phyloP scores from a whole-genome alignment of 2,797 vertebrate species.

The Cryptoprocta ferox region DNA sequence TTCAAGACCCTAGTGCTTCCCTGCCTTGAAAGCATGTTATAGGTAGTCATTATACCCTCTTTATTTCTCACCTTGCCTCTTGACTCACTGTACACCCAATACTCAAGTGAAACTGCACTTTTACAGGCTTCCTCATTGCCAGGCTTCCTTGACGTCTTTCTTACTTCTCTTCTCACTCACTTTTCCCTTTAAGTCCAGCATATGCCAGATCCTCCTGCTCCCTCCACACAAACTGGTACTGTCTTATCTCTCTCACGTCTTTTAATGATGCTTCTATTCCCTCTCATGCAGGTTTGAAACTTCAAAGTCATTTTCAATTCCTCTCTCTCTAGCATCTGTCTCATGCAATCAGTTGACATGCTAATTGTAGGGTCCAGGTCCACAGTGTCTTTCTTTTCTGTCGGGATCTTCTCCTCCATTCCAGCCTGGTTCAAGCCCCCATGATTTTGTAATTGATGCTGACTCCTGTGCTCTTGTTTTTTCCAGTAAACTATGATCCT shows the following conservation, averaged over 20 bases:
- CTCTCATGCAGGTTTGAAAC: neutral
- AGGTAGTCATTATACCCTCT: no score
- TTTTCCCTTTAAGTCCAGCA: neutral
- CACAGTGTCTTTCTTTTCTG: neutral
- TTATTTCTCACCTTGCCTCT: neutral
- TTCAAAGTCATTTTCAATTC: neutral
- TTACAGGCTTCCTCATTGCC: neutral
- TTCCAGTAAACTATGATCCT: neutral
- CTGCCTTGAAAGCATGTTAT: neutral
- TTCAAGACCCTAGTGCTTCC: neutral
- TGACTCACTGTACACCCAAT: neutral
- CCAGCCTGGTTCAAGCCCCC: neutral
- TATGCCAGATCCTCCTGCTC: neutral
- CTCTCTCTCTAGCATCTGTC: neutral
- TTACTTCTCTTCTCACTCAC: neutral
- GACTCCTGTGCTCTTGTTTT: neutral
- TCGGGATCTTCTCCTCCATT: neutral
- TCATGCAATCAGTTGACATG: neutral
- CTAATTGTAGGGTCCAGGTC: neutral
- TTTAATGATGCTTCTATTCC: neutral
- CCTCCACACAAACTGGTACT: neutral
- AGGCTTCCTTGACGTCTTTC: neutral
- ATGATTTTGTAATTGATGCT: neutral
- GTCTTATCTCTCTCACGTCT: neutral
- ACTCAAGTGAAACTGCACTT: neutral